Base-by-base conservation (phyloP, 2,113 vertebrate genomes). In the Eulacestoma nigropectus region DNA sequence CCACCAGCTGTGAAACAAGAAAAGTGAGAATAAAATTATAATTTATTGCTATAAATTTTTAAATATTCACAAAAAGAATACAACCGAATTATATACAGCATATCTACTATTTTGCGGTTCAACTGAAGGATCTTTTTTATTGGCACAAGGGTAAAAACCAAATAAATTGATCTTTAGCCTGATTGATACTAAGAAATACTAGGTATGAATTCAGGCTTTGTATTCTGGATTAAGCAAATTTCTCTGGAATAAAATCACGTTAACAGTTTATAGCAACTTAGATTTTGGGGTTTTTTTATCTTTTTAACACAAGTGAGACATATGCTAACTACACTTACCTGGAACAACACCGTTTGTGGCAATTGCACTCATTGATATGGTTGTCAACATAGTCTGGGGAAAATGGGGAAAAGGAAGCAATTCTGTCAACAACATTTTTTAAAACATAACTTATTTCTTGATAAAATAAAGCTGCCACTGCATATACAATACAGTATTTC, bases 361-460 rank as follows among this genome's bases (percentile, higher is more conserved):
- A 52, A 99, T 99, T 84, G 99, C 99, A 62, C 99, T 99, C 99
- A 99, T 99, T 69, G 99, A 99, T 98, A 99, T 99, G 96, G 99
- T 99, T 30, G 99, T 99, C 93, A 99, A 97, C 98, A 99, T 98
- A 13, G 99, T 99, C 99, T 99, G 97, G 16, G 83, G 87, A 85
- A 80, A 94, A 85, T 32, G 97, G 52, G 35, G 84, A 59, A 69
- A 73, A 82, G 60, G 39, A 96, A 92, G 33, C 22, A 81, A 79
- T 53, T 69, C 30, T 30, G 30, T 72, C 76, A 90, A 91, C 50
- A 87, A 39, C 15, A 25, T 47, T 81, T 73, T 86, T 80, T 29
- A 68, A 90, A 94, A 67, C 8, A 8, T 55, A 70, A 72, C 64
- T 79, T 55, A 67, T n/a, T 84, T 57, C 27, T 93, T 55, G 63